These are phyloP conservation scores for Saccopteryx bilineata DNA, from an alignment of 2,113 vertebrate genomes.

Conservation along the genomic window DNA sequence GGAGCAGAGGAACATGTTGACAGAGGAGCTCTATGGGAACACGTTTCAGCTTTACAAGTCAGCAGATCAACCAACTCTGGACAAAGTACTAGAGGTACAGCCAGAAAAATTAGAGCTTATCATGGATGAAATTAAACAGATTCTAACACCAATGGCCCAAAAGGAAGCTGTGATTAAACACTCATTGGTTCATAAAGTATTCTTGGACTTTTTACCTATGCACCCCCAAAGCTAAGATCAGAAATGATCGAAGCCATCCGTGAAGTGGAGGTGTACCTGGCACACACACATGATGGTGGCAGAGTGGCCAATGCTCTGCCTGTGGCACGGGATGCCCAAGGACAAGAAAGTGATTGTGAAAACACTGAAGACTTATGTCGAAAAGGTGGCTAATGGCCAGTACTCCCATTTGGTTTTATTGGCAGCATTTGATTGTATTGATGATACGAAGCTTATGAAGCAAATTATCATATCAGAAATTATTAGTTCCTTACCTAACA, in stretches of 20 bases:
- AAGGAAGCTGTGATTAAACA: conserved; percentile 99
- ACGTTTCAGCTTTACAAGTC: conserved; percentile 96
- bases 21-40: conserved; percentile 96
- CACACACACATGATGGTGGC: conserved; percentile 96
- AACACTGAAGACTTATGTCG: conserved; percentile 97
- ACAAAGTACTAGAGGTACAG: conserved; percentile 91
- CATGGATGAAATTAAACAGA: conserved; percentile 97
- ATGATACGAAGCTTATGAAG: conserved; percentile 97
- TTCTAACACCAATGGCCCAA: conserved; percentile 95
- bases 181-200: conserved; percentile 98
- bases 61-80: conserved; percentile 90
- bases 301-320: conserved; percentile 96
- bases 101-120: conserved; percentile 92
- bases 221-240: conserved; percentile 92
- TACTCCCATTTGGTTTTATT: conserved; percentile 95
- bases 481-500: conserved; percentile 88
- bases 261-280: conserved; percentile 96
- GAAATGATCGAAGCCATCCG: conserved; percentile 98
- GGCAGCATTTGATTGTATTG: conserved; percentile 96
- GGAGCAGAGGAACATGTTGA: conserved; percentile 95
- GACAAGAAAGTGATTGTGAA: conserved; percentile 98
- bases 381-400: conserved; percentile 96
- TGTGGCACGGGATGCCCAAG: conserved; percentile 98
- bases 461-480: conserved; percentile 96
- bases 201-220: conserved; percentile 95